Conservation (phyloP, 2,888 invertebrate species). For the Pegoplata infirma region DNA sequence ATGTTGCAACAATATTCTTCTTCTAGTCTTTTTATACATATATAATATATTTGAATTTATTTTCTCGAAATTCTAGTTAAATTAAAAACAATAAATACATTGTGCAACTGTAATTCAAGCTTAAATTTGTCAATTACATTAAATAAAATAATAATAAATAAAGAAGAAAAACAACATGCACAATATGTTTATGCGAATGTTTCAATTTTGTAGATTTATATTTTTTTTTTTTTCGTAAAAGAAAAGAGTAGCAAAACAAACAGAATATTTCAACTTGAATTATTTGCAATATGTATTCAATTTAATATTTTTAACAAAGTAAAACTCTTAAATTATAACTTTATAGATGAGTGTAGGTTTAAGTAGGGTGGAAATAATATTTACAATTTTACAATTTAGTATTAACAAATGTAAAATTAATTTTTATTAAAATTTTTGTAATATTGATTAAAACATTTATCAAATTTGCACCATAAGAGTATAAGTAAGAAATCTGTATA, state of each 20-base stretch:
- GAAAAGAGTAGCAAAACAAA: not conserved
- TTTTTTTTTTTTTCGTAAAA: not conserved
- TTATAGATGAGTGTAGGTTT: too few relatives aligned
- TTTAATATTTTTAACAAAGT: constrained; percentile 27
- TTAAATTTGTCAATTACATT: constrained; percentile 51
- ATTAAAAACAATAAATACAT: constrained; percentile 1
- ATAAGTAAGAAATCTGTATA: too few relatives aligned
- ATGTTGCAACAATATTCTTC: constrained; percentile 10
- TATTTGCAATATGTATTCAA: constrained; percentile 37
- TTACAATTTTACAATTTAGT: too few relatives aligned
- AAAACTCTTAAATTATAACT: constrained; percentile 44
- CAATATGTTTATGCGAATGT: not conserved
- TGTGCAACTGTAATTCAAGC: constrained; percentile 36
- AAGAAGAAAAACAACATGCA: not conserved
- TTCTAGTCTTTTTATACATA: not conserved
- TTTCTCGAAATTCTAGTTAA: not conserved
- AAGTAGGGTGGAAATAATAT: too few relatives aligned
- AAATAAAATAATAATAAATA: constrained; percentile 2
- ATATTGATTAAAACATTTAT: too few relatives aligned
- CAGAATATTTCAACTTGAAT: constrained; percentile 51
- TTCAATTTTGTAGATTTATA: too few relatives aligned
- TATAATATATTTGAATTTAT: not conserved
- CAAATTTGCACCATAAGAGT: too few relatives aligned
- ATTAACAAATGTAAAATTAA: too few relatives aligned
- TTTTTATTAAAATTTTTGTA: too few relatives aligned